Evolutionary conservation across 1,140 invertebrate genomes (phyloP).

Genomic region (Chironomus tepperi): DNA sequence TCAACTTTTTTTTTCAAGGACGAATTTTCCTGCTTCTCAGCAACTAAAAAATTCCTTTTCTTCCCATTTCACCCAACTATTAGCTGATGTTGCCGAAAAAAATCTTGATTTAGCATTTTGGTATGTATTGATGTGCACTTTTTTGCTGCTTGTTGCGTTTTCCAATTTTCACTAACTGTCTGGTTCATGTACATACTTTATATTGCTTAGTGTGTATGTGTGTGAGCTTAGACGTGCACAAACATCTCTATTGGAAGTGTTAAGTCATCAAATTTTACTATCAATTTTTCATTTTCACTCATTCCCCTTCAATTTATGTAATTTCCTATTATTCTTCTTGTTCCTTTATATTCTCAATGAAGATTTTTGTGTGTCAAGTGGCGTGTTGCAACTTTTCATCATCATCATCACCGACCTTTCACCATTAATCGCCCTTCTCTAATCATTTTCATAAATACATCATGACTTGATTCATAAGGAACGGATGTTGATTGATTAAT

Average conservation of each 20-base stretch:
- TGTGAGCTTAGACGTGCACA: background rate
- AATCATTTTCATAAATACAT: no score
- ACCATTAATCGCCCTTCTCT: background rate
- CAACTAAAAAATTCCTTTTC: constrained; percentile 16
- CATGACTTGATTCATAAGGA: no score
- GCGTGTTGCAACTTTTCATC: background rate
- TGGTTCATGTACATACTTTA: background rate
- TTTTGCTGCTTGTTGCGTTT: constrained; percentile 10
- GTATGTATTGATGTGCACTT: constrained; percentile 7
- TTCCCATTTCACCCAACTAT: constrained; percentile 12
- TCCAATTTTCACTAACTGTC: background rate
- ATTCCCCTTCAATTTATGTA: no score
- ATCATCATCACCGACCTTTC: background rate
- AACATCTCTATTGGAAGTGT: background rate
- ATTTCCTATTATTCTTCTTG: background rate
- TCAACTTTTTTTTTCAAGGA: constrained; percentile 3
- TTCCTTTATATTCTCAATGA: background rate
- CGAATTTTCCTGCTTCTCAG: constrained; percentile 4
- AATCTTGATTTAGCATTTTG: constrained; percentile 21
- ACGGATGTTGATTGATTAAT: no score
- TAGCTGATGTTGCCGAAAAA: constrained; percentile 16
- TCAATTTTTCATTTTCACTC: background rate
- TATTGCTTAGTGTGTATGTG: background rate
- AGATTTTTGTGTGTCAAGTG: background rate
- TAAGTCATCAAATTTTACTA: constrained; percentile 9